Percentiles rank a stretch among this genome's conserved stretches.
Evolutionary conservation across 2,888 invertebrate genomes (phyloP).

Genomic region (Hybos culiciformis): DNA sequence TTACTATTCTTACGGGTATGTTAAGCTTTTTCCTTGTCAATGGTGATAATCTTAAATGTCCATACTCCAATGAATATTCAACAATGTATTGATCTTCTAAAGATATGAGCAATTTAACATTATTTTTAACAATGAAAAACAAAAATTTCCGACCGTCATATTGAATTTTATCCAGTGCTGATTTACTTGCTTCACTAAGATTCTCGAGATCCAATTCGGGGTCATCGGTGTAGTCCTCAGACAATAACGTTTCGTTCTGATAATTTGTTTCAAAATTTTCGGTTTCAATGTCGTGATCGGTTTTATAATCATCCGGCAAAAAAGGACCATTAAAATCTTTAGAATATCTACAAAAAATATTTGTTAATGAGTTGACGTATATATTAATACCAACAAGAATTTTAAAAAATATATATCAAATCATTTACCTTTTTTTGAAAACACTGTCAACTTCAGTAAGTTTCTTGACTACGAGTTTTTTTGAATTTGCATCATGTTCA

Average conservation of each 20-base stretch:
- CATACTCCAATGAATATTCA: slow-evolving; percentile 95
- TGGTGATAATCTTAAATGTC: slow-evolving; percentile 80
- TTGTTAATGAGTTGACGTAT: too few relatives aligned
- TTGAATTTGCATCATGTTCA: not conserved
- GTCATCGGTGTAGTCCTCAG: not conserved
- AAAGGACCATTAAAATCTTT: not conserved
- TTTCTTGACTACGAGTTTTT: not conserved
- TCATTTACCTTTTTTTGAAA: not conserved
- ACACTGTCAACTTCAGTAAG: too few relatives aligned
- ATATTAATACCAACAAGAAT: too few relatives aligned
- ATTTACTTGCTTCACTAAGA: not conserved
- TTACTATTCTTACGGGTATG: slow-evolving; percentile 80
- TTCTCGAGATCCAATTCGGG: not conserved
- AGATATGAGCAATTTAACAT: slow-evolving; percentile 7
- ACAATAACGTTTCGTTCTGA: not conserved
- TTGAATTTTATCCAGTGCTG: slow-evolving; percentile 4
- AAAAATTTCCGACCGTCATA: slow-evolving; percentile 10
- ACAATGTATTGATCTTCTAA: slow-evolving; percentile 88
- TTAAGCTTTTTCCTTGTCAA: slow-evolving; percentile 73
- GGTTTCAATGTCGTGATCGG: too few relatives aligned
- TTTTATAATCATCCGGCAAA: too few relatives aligned
- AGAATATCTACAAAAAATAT: not conserved
- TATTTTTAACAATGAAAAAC: slow-evolving; percentile 7
- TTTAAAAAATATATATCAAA: too few relatives aligned
- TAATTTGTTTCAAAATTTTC: slow-evolving; percentile 6